Percentiles rank a stretch among this genome's conserved stretches.
These are phyloP conservation scores for Agelas oroides DNA, from an alignment of 37 sponge, comb jelly and placozoan genomes.

Conservation along the genomic window DNA sequence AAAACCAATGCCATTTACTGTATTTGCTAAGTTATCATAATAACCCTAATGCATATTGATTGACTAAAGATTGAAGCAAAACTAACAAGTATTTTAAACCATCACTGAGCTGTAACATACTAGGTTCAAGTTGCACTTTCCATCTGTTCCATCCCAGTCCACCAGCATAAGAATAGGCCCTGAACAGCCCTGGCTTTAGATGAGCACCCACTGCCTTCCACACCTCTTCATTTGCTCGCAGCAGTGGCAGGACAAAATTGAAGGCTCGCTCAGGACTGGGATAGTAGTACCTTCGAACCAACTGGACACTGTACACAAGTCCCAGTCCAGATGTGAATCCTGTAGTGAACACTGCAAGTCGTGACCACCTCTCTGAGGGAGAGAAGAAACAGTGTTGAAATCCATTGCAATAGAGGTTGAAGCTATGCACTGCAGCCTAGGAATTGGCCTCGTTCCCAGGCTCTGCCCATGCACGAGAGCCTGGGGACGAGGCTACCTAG, in stretches of 20 bases:
- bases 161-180: constrained; percentile 61
- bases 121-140: not conserved
- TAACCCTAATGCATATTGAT: too few species aligned
- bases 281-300: not conserved
- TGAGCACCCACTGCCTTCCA: constrained; percentile 26
- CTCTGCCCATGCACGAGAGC: too few species aligned
- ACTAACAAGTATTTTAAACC: too few species aligned
- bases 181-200: constrained; percentile 54
- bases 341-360: not conserved
- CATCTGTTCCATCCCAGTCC: constrained; percentile 39
- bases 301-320: not conserved
- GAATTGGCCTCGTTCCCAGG: not conserved
- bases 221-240: constrained; percentile 58
- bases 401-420: too few species aligned
- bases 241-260: constrained; percentile 35
- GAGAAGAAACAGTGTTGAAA: too few species aligned
- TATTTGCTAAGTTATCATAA: too few species aligned
- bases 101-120: too few species aligned
- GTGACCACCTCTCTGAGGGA: not conserved
- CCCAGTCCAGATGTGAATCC: not conserved
- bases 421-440: too few species aligned
- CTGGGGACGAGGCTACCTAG: too few species aligned
- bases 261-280: constrained; percentile 35
- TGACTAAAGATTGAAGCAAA: too few species aligned
- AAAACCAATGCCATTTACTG: too few species aligned